Evolutionary conservation across 2,113 vertebrate species (phyloP).

Genomic region (Centrocercus urophasianus): DNA sequence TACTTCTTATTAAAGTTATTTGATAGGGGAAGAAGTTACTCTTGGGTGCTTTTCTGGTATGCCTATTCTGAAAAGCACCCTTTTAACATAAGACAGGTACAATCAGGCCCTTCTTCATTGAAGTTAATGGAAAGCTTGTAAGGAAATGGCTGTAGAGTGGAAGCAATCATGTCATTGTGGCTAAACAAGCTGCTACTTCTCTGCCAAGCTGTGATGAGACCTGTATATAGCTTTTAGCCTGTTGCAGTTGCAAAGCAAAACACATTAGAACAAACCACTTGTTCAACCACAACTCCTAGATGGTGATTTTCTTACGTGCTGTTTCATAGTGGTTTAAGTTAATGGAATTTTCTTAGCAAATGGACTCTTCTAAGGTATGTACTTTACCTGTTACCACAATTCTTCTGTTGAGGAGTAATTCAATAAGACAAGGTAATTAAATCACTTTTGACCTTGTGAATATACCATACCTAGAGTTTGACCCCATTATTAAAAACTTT

Average conservation of each 20-base stretch:
- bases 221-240: not conserved
- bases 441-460: slow-evolving; percentile 33
- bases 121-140: slow-evolving; percentile 45
- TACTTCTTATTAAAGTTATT: not conserved
- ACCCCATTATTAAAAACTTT: not conserved
- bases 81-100: not conserved
- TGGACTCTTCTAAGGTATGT: slow-evolving; percentile 1
- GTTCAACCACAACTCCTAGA: slow-evolving; percentile 47
- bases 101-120: not conserved
- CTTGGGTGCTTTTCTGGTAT: not conserved
- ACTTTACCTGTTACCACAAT: slow-evolving; percentile 21
- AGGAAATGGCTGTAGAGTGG: not conserved
- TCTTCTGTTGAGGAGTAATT: slow-evolving; percentile 4
- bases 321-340: slow-evolving; percentile 46
- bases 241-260: not conserved
- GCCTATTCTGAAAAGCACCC: not conserved
- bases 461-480: not conserved
- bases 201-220: slow-evolving; percentile 22
- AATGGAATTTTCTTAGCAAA: slow-evolving; percentile 61
- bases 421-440: slow-evolving; percentile 45
- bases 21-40: not conserved
- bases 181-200: not conserved
- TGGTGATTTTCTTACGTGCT: slow-evolving; percentile 16
- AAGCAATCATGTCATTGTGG: slow-evolving; percentile 30
- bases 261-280: slow-evolving; percentile 49